Evolutionary conservation across 37 sponge, comb jelly and placozoan genomes (phyloP).

Genomic region (Chondrosia reniformis): DNA sequence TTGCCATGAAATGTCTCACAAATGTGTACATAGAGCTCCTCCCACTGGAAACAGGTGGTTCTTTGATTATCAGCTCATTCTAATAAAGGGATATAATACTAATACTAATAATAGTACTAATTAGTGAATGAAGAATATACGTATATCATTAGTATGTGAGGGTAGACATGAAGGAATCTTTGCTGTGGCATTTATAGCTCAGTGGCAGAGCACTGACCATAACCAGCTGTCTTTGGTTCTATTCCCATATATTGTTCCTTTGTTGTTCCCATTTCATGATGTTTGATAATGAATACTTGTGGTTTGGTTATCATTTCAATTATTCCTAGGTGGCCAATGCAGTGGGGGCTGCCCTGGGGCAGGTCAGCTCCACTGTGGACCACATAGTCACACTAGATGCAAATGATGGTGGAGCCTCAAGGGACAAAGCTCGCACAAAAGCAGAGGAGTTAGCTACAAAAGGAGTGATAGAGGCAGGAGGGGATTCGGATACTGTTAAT

Average conservation of each 20-base stretch:
- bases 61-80: too few relatives aligned
- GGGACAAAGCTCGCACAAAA: constrained; percentile 1
- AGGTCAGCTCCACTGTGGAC: constrained; percentile 59
- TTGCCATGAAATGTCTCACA: background rate
- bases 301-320: background rate
- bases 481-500: constrained; percentile 22
- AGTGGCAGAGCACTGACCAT: too few relatives aligned
- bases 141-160: background rate
- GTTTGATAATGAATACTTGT: too few relatives aligned
- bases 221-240: too few relatives aligned
- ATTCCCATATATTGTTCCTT: background rate
- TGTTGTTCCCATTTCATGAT: background rate
- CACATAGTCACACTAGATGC: constrained; percentile 36
- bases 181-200: too few relatives aligned
- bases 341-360: constrained; percentile 82
- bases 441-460: constrained; percentile 21
- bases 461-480: constrained; percentile 23
- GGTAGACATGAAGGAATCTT: too few relatives aligned
- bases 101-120: too few relatives aligned
- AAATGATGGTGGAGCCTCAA: background rate
- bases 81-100: too few relatives aligned
- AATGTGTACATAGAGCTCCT: too few relatives aligned
- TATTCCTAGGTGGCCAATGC: constrained; percentile 81
- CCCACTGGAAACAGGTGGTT: too few relatives aligned
- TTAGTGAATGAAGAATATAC: background rate